Conservation (phyloP, 2,888 invertebrate species). For the Dynastes maya region DNA sequence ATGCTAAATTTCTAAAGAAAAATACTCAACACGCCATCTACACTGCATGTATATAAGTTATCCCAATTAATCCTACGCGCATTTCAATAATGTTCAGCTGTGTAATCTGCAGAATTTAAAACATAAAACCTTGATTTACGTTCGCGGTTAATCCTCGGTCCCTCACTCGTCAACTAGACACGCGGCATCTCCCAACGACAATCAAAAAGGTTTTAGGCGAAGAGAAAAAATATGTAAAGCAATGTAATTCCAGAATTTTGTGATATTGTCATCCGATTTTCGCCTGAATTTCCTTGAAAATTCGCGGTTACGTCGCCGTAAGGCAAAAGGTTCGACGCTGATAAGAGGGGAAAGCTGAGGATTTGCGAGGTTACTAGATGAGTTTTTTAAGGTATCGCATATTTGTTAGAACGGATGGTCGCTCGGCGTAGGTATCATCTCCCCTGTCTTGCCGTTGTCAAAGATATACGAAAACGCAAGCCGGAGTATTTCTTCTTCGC, state of each 20-base stretch:
- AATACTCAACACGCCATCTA: no score
- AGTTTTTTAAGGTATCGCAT: constrained; percentile 35
- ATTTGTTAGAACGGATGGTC: constrained; percentile 22
- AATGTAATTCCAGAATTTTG: constrained; percentile 39
- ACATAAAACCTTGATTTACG: constrained; percentile 16
- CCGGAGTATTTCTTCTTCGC: background rate
- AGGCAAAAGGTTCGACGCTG: constrained; percentile 48
- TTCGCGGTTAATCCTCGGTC: background rate
- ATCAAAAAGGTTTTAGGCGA: constrained; percentile 26
- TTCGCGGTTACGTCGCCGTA: constrained; percentile 23
- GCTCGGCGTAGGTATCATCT: constrained; percentile 17
- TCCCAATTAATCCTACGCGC: no score
- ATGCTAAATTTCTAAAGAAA: no score
- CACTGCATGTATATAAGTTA: no score
- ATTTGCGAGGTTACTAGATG: constrained; percentile 49
- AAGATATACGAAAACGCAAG: background rate
- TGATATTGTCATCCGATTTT: constrained; percentile 48
- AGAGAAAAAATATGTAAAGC: constrained; percentile 36
- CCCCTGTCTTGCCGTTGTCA: constrained; percentile 14
- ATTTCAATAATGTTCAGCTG: no score
- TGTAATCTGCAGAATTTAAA: background rate
- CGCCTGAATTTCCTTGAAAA: constrained; percentile 37
- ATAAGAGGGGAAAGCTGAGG: constrained; percentile 42
- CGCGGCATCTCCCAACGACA: constrained; percentile 3
- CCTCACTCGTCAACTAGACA: background rate